Evolutionary conservation across 2,113 vertebrate species (phyloP), one percentile per base, ranked within the genome.

Genomic region (Pyrgilauda ruficollis): DNA sequence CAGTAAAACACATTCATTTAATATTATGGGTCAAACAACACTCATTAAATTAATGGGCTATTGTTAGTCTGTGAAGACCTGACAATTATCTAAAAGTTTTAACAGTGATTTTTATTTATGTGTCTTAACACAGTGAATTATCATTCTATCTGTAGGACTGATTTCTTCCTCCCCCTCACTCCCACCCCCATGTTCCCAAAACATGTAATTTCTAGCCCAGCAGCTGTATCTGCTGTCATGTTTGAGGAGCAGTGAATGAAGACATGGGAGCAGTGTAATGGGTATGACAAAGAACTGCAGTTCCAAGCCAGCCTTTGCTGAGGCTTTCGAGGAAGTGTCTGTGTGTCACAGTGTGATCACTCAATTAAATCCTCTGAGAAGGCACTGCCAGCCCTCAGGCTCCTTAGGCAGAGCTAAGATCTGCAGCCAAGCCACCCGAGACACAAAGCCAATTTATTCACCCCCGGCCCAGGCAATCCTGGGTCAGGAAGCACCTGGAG

Each of bases 321-420:
- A 70, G 43, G 79, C 39, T 92, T 83, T 43, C 26, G 33, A 55
- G 63, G 55, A 84, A 93, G 27, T 27, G 27, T 35, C 79, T 53
- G 50, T 15, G 53, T 81, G 81, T 83, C 78, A 93, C 66, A 28
- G 53, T 5, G 33, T 53, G 77, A 93, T 64, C 58, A 43, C 89
- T 94, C 89, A 82, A 83, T 94, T 96, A 69, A 91, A 95, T 35
- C 81, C 58, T 69, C 70, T 15, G 31, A 30, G 47, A 91, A 92
- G 46, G 49, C 22, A 49, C 6, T 84, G 77, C 84, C 69, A 82
- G 49, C 9, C 33, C 67, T 8, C 39, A 2, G 21, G 61, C 49
- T 78, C 49, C 62, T 61, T 31, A 52, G 72, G 74, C 70, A 89
- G 37, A 69, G 55, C 66, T 31, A 15, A 53, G 73, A 82, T 56